phyloP scores from a whole-genome alignment of 2,888 invertebrate genomes.

The Drosophila pullipes region DNA sequence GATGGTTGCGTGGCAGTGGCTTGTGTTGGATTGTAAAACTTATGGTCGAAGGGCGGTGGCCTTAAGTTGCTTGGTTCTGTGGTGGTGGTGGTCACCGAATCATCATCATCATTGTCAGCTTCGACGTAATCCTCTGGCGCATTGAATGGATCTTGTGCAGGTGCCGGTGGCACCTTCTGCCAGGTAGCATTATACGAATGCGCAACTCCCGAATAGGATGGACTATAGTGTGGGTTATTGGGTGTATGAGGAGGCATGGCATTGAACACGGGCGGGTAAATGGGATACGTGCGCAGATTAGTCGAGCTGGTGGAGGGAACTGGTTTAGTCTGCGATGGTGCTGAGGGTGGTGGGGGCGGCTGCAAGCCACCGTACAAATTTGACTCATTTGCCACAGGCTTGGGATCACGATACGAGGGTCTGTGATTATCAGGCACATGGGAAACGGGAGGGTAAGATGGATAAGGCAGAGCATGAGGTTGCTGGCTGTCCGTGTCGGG shows the following conservation, averaged over 20 bases:
- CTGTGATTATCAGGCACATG: conserved; percentile 20
- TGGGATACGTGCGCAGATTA: conserved; percentile 59
- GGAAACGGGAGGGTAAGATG: not conserved
- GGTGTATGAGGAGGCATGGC: conserved; percentile 52
- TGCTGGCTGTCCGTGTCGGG: conserved; percentile 20
- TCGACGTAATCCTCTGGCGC: conserved; percentile 38
- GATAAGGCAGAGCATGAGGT: conserved; percentile 9
- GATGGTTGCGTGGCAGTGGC: conserved; percentile 18
- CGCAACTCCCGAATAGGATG: conserved; percentile 81
- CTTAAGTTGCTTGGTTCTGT: conserved; percentile 28
- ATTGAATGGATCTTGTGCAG: conserved; percentile 41
- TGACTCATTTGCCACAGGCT: conserved; percentile 37
- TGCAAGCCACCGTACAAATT: conserved; percentile 60
- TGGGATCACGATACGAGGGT: conserved; percentile 13
- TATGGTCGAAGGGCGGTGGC: conserved; percentile 66
- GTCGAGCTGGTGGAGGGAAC: conserved; percentile 13
- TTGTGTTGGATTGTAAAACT: conserved; percentile 67
- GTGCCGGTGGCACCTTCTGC: conserved; percentile 54
- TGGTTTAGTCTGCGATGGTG: conserved; percentile 1
- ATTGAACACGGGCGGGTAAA: conserved; percentile 72
- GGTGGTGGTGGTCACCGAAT: conserved; percentile 31
- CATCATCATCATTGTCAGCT: conserved; percentile 38
- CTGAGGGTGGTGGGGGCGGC: conserved; percentile 29
- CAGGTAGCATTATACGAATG: conserved; percentile 77
- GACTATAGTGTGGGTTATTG: conserved; percentile 80